A percentile compares a stretch with the other conserved stretches of the same genome.
Conservation (phyloP, 2,797 vertebrate species). For the Enteromius thamalakanensis region DNA sequence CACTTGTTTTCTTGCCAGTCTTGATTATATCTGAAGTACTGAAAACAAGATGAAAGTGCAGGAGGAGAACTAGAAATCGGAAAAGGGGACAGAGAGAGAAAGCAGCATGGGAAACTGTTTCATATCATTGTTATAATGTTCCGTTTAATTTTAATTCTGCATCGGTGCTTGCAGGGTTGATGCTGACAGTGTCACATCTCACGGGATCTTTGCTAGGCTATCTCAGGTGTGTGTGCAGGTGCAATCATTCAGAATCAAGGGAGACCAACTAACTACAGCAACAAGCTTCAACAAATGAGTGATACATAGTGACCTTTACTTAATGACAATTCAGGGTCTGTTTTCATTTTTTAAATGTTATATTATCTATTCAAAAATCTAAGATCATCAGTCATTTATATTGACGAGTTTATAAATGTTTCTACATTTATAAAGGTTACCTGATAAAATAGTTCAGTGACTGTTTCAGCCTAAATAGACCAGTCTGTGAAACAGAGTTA, state of each 20-base stretch:
- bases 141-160: slow-evolving; percentile 9
- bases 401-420: background rate
- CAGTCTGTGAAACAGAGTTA: background rate
- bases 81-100: slow-evolving; percentile 47
- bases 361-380: background rate
- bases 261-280: slow-evolving; percentile 71
- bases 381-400: background rate
- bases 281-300: slow-evolving; percentile 54
- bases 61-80: slow-evolving; percentile 64
- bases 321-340: background rate
- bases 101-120: background rate
- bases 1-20: slow-evolving; percentile 68
- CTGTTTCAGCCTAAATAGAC: background rate
- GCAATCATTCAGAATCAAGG: slow-evolving; percentile 12
- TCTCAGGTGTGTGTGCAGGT: slow-evolving; percentile 36
- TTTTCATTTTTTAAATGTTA: too few species aligned
- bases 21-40: slow-evolving; percentile 65
- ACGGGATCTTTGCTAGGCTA: background rate
- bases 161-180: background rate
- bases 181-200: background rate
- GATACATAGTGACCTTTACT: background rate
- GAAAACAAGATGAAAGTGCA: slow-evolving; percentile 66
- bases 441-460: too few species aligned
- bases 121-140: background rate
- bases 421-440: background rate